phyloP scores from a whole-genome alignment of 92 coral and sea anemone genomes.

The Umimayanthus chanpuru region DNA sequence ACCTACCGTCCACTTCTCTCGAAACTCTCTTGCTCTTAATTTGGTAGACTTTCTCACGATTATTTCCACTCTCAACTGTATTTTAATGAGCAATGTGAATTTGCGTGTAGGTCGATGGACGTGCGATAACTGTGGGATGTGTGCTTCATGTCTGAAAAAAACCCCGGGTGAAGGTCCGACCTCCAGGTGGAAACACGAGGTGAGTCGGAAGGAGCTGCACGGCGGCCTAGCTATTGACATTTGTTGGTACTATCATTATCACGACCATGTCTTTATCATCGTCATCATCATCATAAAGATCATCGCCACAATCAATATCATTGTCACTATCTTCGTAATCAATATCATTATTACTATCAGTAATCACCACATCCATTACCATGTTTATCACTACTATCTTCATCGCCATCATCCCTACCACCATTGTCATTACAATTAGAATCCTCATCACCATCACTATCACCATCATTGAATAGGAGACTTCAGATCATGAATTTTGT shows the following conservation, averaged over 20 bases:
- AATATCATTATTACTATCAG: background rate
- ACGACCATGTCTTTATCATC: too few relatives aligned
- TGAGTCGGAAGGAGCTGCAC: slow-evolving; percentile 15
- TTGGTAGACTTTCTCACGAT: too few relatives aligned
- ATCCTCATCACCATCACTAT: background rate
- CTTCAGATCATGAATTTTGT: too few relatives aligned
- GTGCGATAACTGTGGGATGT: slow-evolving; percentile 97
- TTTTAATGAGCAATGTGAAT: background rate
- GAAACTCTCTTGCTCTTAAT: background rate
- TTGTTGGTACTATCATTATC: background rate
- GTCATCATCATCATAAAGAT: background rate
- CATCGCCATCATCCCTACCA: background rate
- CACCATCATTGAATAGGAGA: too few relatives aligned
- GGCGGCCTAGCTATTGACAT: background rate
- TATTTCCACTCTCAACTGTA: background rate
- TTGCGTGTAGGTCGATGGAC: slow-evolving; percentile 88
- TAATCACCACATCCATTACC: too few relatives aligned
- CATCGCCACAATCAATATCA: background rate
- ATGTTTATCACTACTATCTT: too few relatives aligned
- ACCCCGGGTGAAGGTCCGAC: slow-evolving; percentile 93
- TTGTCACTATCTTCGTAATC: background rate
- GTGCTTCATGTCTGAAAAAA: slow-evolving; percentile 96
- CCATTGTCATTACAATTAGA: too few relatives aligned
- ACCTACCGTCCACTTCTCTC: background rate
- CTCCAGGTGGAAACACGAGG: slow-evolving; percentile 99